Evolutionary conservation across 2,797 vertebrate species (phyloP), one percentile per base, ranked within the genome.

Genomic region (Leptodon cayanensis): DNA sequence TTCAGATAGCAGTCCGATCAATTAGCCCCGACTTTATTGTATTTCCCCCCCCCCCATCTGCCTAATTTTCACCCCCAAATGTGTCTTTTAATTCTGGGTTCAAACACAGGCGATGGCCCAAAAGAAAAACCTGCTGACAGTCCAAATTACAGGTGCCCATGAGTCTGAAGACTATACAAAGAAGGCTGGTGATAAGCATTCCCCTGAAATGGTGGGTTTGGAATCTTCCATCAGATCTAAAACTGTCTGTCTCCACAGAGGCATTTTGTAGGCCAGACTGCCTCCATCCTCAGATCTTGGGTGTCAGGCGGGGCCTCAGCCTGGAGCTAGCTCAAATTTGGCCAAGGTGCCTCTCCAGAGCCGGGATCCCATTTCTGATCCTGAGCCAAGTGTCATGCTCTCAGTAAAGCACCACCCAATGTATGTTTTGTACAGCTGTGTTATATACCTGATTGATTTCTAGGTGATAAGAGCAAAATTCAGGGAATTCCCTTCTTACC

Each of bases 141-240:
- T 9, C 15, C 22, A 42, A 17, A 55, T 37, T 25, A 55, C n/a
- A 40, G 54, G n/a, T 44, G 17, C 26, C 49, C 20, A 57, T 6
- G 42, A 70, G 21, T 67, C 13, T 92, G 73, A 87, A 83, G 26
- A 65, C 13, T 33, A 24, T 29, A 16, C 55, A 22, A 85, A 76
- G 7, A 42, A 0, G 0, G 19, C 18, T n/a, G 25, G 2, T 52
- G 25, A 55, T 2, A 67, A 33, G 20, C 11, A 28, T 73, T 73
- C 4, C 40, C 35, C 28, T 72, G 54, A 33, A 80, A 37, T 1
- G 5, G 5, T 37, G 6, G 7, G 5, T 2, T 83, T 19, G n/a
- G 49, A 83, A 85, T 70, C 5, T 35, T 33, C 28, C 0, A 0
- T 19, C 1, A 2, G 9, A 59, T 42, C 10, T 39, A 35, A 63